Evolutionary conservation across 1,140 invertebrate genomes (phyloP).

Genomic region (Arion vulgaris): DNA sequence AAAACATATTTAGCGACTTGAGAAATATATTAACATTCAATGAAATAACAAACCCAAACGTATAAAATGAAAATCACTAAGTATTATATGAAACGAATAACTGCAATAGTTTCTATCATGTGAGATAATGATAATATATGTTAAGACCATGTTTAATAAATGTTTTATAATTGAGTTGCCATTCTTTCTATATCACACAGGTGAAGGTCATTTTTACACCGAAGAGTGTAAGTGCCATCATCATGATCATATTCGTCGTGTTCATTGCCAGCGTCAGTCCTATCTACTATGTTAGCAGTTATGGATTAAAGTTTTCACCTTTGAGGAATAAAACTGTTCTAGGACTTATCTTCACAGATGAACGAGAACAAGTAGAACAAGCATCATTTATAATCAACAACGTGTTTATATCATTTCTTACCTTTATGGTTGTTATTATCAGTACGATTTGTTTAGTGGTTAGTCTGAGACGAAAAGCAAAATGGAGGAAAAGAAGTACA

Average conservation of each 20-base stretch:
- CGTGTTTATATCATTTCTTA: background rate
- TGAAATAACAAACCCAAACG: too few relatives aligned
- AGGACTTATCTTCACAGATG: slow-evolving; percentile 1
- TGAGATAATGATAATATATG: too few relatives aligned
- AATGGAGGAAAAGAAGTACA: background rate
- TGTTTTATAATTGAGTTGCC: too few relatives aligned
- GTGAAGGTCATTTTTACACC: background rate
- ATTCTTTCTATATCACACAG: background rate
- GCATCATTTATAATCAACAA: background rate
- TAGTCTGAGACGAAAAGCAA: background rate
- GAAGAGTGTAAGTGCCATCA: background rate
- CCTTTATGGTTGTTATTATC: background rate
- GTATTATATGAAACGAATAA: too few relatives aligned
- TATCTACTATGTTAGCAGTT: background rate
- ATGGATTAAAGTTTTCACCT: background rate
- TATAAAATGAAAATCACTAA: too few relatives aligned
- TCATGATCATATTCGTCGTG: too few relatives aligned
- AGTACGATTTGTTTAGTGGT: background rate
- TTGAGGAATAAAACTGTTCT: slow-evolving; percentile 4
- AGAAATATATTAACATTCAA: too few relatives aligned
- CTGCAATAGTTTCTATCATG: too few relatives aligned
- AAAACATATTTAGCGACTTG: too few relatives aligned
- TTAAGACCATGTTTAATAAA: too few relatives aligned
- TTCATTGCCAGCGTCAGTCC: background rate
- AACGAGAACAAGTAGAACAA: background rate